Conservation (phyloP, 2,797 vertebrate genomes). For the Phalanger gymnotis region DNA sequence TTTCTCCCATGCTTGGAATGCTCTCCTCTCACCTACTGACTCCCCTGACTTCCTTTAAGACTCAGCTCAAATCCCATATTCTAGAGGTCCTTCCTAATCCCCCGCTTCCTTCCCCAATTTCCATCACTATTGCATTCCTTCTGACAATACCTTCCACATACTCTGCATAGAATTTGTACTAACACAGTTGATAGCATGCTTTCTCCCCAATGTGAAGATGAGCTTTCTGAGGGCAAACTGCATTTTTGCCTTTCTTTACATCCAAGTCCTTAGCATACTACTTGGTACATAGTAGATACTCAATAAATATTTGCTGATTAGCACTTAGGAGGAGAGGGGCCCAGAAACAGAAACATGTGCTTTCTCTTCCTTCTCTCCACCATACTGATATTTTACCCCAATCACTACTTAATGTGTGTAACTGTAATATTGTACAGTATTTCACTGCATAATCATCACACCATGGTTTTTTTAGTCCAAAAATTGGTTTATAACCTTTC, state of each 20-base stretch:
- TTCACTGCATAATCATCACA: no score
- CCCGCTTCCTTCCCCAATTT: background rate
- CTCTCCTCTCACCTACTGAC: background rate
- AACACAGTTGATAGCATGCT: background rate
- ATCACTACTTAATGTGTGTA: background rate
- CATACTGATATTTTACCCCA: background rate
- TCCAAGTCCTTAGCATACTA: background rate
- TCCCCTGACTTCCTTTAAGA: background rate
- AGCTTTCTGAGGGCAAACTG: background rate
- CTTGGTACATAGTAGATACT: background rate
- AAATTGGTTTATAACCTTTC: no score
- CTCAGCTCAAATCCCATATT: background rate
- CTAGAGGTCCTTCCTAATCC: background rate
- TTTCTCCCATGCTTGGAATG: background rate
- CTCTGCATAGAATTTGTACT: background rate
- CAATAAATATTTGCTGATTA: background rate
- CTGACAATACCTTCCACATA: background rate
- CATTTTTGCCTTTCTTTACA: background rate
- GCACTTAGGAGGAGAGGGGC: no score
- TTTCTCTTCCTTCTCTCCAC: background rate
- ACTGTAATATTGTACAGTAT: slow-evolving; percentile 4
- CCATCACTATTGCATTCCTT: background rate
- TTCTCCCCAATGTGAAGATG: background rate
- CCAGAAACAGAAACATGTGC: background rate
- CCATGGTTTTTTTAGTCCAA: no score